A percentile compares a stretch with the other conserved stretches of the same genome.
Conservation (phyloP, 1,140 invertebrate genomes). For the Amphibalanus amphitrite region DNA sequence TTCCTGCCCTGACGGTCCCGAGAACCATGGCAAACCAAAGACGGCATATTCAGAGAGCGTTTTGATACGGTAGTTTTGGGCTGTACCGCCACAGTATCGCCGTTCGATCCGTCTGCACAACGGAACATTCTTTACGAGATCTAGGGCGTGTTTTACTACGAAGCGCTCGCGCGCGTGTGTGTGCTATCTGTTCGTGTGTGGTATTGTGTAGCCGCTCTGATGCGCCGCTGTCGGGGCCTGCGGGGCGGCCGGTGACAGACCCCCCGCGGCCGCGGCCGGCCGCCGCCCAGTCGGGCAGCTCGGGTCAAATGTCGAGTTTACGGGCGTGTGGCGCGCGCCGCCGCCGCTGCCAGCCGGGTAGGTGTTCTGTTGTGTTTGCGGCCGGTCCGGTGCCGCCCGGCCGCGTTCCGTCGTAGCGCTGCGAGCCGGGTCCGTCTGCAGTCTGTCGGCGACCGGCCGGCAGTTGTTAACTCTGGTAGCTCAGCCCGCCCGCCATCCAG, state of each 20-base stretch:
- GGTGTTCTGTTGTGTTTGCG: not conserved
- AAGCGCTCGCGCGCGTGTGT: not conserved
- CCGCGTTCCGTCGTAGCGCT: not conserved
- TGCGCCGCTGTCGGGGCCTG: too few relatives aligned
- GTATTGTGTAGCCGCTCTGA: not conserved
- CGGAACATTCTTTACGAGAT: not conserved
- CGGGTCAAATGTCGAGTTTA: not conserved
- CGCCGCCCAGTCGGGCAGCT: not conserved
- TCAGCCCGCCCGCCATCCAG: not conserved
- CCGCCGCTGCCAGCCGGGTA: not conserved
- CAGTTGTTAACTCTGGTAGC: constrained; percentile 1
- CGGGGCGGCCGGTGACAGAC: too few relatives aligned
- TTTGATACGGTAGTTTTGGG: constrained; percentile 1
- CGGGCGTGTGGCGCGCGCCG: too few relatives aligned
- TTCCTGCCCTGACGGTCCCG: too few relatives aligned
- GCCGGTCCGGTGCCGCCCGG: too few relatives aligned
- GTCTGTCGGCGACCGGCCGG: not conserved
- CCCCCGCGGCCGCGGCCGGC: too few relatives aligned
- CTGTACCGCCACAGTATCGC: too few relatives aligned
- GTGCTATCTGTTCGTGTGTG: not conserved
- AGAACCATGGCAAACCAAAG: not conserved
- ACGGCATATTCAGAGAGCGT: not conserved
- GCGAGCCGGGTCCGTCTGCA: not conserved
- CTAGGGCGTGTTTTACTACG: not conserved
- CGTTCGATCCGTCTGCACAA: too few relatives aligned